Evolutionary conservation across 2,888 invertebrate species (phyloP), one percentile per base, ranked within the genome.

Genomic region (Andrena chrysosceles): DNA sequence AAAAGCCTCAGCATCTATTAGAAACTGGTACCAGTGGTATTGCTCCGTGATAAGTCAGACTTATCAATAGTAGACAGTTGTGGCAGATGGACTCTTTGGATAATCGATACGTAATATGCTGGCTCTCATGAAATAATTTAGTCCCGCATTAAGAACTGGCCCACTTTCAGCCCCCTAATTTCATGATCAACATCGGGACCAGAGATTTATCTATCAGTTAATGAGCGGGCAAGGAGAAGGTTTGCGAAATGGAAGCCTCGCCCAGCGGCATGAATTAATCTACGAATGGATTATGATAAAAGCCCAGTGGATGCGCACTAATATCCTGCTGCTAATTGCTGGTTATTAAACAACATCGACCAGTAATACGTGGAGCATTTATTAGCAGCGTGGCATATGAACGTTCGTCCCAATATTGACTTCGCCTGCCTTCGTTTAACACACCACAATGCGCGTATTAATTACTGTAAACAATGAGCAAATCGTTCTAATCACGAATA

Each of bases 271-370:
- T 81, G 83, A 86, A 91, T 90, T 88, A 89, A 90, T 91, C 89
- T 83, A 84, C 85, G 84, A 78, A 84, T 66, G 85, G 87, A 90
- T 90, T 89, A 89, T 86, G 87, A 88, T 87, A 87, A 88, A 89
- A 89, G 85, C 77, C 31, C 69, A 75, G 81, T 85, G 84, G 85
- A 23, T 23, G 73, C 86, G 83, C 77, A 83, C 85, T 88, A 88
- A 90, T 89, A 84, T 83, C 87, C 84, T 84, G 85, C 87, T 81
- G 81, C 87, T 91, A 90, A 91, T 91, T 90, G 86, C 80, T 78
- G 84, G 59, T 82, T 80, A 84, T 87, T 86, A 85, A 56, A 81
- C 70, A 82, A 56, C 81, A 81, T 88, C 75, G 70, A 77, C 70
- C 74, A 74, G 76, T 79, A 86, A 86, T 85, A 81, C 62, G 42